phyloP scores from a whole-genome alignment of 2,113 vertebrate genomes.

The Ivindomyrus marchei region DNA sequence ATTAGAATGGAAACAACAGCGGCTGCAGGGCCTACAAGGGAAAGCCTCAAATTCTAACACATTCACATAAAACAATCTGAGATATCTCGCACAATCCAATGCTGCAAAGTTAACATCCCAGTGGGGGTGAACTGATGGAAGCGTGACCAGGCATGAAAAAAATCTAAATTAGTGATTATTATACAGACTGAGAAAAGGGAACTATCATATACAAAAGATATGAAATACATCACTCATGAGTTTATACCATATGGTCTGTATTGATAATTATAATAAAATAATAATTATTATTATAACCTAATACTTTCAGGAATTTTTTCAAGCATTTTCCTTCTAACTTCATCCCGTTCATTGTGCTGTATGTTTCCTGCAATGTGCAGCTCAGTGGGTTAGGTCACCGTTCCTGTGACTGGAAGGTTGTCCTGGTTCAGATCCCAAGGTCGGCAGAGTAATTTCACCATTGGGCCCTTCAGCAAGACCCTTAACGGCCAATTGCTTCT shows the following conservation, averaged over 20 bases:
- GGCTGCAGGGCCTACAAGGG: background rate
- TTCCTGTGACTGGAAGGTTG: background rate
- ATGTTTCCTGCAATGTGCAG: background rate
- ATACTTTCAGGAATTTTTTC: background rate
- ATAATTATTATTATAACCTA: background rate
- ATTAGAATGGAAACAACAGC: background rate
- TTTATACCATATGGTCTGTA: background rate
- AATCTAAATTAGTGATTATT: background rate
- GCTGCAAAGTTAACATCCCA: background rate
- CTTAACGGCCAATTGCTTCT: background rate
- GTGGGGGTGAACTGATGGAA: background rate
- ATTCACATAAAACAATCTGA: background rate
- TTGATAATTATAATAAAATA: background rate
- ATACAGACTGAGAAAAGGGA: background rate
- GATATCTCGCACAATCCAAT: background rate
- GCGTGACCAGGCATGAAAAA: background rate
- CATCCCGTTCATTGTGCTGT: background rate
- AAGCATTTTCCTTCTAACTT: background rate
- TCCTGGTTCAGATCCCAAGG: background rate
- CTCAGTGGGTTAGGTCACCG: background rate
- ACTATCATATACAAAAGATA: background rate
- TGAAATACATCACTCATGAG: background rate
- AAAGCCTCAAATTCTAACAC: background rate
- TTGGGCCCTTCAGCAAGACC: background rate
- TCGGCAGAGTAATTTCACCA: background rate